Base-by-base conservation (phyloP, 2,797 vertebrate species). In the Buphagus erythrorhynchus region DNA sequence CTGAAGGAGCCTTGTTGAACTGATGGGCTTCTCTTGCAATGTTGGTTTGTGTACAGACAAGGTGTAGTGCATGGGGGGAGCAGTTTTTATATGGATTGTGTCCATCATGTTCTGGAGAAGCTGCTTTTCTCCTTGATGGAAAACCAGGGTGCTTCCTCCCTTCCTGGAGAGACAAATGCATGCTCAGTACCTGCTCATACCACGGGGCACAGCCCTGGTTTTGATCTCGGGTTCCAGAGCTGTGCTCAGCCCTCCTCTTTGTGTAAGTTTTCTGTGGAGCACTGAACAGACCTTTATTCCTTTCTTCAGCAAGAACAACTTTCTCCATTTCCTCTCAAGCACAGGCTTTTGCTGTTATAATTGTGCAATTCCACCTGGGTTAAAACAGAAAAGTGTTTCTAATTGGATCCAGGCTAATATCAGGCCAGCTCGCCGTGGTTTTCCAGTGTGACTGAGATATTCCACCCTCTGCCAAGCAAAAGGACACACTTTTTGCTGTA, bases 361-460 rank as follows among this genome's bases (percentile, higher is more conserved):
- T 82, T 13, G 7, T 90, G 90, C 91, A 89, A 90, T 71, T 95
- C 74, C 92, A 94, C 96, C 77, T 92, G 68, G 86, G 71, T 79
- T 95, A 95, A 71, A 93, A 83, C 63, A 81, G 94, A 96, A 81
- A 46, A 93, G 91, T 90, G 79, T 95, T 96, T 96, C 95, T 95
- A 95, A 94, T 87, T 91, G 88, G 83, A 94, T 81, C 84, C 96
- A 96, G 88, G 80, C 87, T 95, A 92, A 40, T 91, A 84, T 91
- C 92, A 93, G 78, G 69, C 69, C 88, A 93, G 82, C 52, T 80
- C 1, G 0, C 65, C 14, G 83, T 63, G 95, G 81, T 93, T 95
- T 95, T 94, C 91, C 82, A 92, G 85, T 1, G 0, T 93, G 95
- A 79, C 83, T 80, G 73, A 43, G 93, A 93, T 65, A 90, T 93